Conservation (phyloP, 1,140 invertebrate genomes). For the Eciton burchellii region DNA sequence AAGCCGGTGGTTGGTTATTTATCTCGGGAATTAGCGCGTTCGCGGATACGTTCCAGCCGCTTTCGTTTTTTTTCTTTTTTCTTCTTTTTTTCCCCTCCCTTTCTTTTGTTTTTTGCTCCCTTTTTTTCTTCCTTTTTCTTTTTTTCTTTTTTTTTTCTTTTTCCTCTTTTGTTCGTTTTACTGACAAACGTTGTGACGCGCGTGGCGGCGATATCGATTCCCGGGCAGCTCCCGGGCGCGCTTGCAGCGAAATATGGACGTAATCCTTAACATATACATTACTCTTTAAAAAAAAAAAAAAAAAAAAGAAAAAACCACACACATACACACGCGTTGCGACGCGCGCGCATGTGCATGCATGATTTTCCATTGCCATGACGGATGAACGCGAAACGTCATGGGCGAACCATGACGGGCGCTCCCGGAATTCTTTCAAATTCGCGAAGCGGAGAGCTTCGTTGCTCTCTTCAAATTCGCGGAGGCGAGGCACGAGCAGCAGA, state of each 20-base stretch:
- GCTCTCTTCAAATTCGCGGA: neutral
- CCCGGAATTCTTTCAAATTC: slow-evolving; percentile 11
- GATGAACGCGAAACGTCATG: slow-evolving; percentile 32
- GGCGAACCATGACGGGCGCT: slow-evolving; percentile 14
- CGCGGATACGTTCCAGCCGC: slow-evolving; percentile 37
- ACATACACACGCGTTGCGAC: no score
- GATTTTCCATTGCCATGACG: neutral
- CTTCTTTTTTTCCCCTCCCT: neutral
- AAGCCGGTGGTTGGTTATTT: slow-evolving; percentile 46
- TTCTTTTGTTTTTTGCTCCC: neutral
- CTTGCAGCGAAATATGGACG: slow-evolving; percentile 8
- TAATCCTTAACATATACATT: slow-evolving; percentile 39
- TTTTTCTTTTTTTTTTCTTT: slow-evolving; percentile 10
- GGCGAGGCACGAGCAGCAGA: slow-evolving; percentile 16
- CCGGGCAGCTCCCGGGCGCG: neutral
- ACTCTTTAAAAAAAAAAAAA: slow-evolving; percentile 11
- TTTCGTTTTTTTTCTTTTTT: slow-evolving; percentile 9
- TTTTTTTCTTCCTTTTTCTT: slow-evolving; percentile 1
- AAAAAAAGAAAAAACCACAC: no score
- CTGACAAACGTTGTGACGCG: slow-evolving; percentile 47
- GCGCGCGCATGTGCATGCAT: neutral
- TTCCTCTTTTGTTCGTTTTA: no score
- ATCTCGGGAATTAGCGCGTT: slow-evolving; percentile 54
- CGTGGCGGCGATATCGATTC: slow-evolving; percentile 31
- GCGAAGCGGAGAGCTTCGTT: slow-evolving; percentile 8